Evolutionary conservation across 2,113 vertebrate genomes (phyloP), one percentile per base, ranked within the genome.

Genomic region (Lepisosteus oculatus): DNA sequence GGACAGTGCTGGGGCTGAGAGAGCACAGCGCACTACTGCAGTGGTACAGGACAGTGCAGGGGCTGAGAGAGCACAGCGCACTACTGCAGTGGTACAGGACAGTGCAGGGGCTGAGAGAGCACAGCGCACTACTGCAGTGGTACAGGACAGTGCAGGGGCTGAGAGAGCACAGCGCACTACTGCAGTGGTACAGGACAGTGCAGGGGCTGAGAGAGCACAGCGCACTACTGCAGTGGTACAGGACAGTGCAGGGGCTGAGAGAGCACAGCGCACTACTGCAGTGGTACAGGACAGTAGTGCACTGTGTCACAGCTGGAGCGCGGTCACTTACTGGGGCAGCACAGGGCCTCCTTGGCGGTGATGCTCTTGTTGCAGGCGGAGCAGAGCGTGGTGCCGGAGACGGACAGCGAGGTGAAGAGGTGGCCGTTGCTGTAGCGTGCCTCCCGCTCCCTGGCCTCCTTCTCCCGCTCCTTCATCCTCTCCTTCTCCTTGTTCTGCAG

Each of bases 291-390:
- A 15, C 29, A 54, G 2, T 55, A 47, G 54, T 71, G 13, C 43
- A 51, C 11, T 9, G 5, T 5, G 47, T 6, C 47, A 51, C 5
- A 9, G 47, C 8, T 5, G 47, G 5, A 9, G 47, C 8, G 47
- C 7, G 74, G 69, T 29, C 5, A 89, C 93, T 93, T 83, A 97
- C 96, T 95, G 43, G 96, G 95, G 69, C 96, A 97, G 87, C 94
- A 93, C 9, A 98, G 92, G 0, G 96, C 96, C 65, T 97, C 96
- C 87, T 97, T 98, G 76, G 95, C 95, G 0, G 95, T 98, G 92
- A 98, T 98, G 90, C 95, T 97, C 81, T 96, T 91, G 87, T 92
- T 96, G 76, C 96, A 97, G 78, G 95, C 93, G 1, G 93, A 98
- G 81, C 96, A 97, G 76, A 97, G 93, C 2, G 95, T 98, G 79